Percentiles rank a stretch among this genome's conserved stretches.
phyloP scores from a whole-genome alignment of 2,797 vertebrate species.

The Natrix natrix region DNA sequence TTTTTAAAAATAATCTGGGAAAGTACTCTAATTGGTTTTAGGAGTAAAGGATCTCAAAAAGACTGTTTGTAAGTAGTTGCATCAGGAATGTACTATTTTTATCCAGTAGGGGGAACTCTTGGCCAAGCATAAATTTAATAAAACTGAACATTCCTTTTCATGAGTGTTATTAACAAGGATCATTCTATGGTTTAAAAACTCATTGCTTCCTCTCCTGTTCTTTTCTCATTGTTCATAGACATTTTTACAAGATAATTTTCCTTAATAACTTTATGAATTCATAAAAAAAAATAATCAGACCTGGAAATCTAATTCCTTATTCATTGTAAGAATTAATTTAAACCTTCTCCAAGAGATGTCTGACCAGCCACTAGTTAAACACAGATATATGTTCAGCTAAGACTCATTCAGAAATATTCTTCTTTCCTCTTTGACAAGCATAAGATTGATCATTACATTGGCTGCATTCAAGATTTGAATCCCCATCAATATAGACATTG shows the following conservation, averaged over 20 bases:
- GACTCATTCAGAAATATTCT: background rate
- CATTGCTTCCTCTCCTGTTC: background rate
- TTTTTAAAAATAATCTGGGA: background rate
- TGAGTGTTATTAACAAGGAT: background rate
- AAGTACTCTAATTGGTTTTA: background rate
- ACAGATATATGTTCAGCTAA: background rate
- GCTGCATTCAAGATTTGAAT: background rate
- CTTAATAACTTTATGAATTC: background rate
- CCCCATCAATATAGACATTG: background rate
- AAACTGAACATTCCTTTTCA: background rate
- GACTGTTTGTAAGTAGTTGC: background rate
- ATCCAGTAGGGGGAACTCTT: constrained; percentile 64
- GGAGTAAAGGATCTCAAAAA: background rate
- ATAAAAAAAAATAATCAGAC: background rate
- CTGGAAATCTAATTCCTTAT: background rate
- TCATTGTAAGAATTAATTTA: background rate
- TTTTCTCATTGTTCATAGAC: background rate
- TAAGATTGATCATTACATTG: background rate
- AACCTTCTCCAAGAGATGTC: background rate
- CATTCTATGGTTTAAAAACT: background rate
- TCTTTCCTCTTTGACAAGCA: background rate
- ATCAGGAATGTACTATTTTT: constrained; percentile 4
- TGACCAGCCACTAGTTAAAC: background rate
- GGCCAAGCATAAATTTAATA: constrained; percentile 49
- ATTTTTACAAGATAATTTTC: background rate